These are phyloP conservation scores for Kuschelorhynchus macadamiae DNA, from an alignment of 2,888 invertebrate species.

Conservation along the genomic window DNA sequence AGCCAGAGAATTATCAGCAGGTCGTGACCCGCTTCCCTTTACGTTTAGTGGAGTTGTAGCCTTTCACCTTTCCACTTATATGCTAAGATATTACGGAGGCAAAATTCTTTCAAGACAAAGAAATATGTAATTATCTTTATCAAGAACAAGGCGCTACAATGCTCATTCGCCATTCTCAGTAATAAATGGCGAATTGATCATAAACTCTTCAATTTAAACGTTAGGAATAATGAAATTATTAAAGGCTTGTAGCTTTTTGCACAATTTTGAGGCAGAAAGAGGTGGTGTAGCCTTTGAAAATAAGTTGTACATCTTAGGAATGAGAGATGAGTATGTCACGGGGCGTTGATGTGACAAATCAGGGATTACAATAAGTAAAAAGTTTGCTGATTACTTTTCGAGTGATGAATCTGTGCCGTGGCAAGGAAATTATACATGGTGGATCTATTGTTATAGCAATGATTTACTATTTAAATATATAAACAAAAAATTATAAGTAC, in stretches of 20 bases:
- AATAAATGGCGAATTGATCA: slow-evolving; percentile 34
- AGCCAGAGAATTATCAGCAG: slow-evolving; percentile 30
- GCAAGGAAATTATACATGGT: too few relatives aligned
- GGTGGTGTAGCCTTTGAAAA: background rate
- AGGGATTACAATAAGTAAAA: slow-evolving; percentile 39
- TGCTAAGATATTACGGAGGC: slow-evolving; percentile 31
- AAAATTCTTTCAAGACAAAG: slow-evolving; percentile 21
- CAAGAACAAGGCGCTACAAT: slow-evolving; percentile 38
- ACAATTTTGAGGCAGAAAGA: slow-evolving; percentile 49
- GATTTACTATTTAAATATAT: too few relatives aligned
- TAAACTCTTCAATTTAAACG: slow-evolving; percentile 49
- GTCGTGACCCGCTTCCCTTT: slow-evolving; percentile 55
- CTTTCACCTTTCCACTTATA: slow-evolving; percentile 40
- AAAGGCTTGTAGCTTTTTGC: slow-evolving; percentile 50
- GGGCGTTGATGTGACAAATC: slow-evolving; percentile 24
- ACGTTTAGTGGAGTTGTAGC: slow-evolving; percentile 65
- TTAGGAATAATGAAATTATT: slow-evolving; percentile 43
- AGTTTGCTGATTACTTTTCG: slow-evolving; percentile 14
- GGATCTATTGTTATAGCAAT: too few relatives aligned
- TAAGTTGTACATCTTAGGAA: too few relatives aligned
- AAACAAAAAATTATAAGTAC: too few relatives aligned
- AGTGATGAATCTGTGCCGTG: slow-evolving; percentile 1
- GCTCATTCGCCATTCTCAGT: slow-evolving; percentile 51
- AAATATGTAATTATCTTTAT: slow-evolving; percentile 6
- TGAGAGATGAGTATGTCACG: slow-evolving; percentile 15